Percentiles rank a stretch among this genome's conserved stretches.
Evolutionary conservation across 2,888 invertebrate species (phyloP).

Genomic region (Rhyacophila evoluta): DNA sequence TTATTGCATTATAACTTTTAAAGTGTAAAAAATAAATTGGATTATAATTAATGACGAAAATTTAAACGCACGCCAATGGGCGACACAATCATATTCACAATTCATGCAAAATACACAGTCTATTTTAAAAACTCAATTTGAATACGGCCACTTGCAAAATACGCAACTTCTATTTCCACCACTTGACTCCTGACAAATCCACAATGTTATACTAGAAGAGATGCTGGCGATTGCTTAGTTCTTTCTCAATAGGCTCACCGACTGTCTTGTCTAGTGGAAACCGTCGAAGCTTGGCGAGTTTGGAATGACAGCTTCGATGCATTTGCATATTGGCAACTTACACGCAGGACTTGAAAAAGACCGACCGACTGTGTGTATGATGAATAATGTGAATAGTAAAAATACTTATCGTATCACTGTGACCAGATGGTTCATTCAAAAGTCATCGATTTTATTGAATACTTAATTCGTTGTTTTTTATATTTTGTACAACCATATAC

Average conservation of each 20-base stretch:
- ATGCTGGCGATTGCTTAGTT: neutral
- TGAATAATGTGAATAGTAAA: neutral
- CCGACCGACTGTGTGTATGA: neutral
- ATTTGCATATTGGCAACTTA: neutral
- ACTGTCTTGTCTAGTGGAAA: conserved; percentile 27
- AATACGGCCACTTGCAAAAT: neutral
- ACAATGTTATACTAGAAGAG: neutral
- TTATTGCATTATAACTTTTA: too few relatives aligned
- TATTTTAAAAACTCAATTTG: conserved; percentile 37
- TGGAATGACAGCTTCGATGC: neutral
- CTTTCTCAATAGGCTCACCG: neutral
- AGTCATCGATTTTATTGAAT: neutral
- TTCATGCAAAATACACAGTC: neutral
- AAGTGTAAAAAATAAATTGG: too few relatives aligned
- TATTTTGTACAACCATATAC: too few relatives aligned
- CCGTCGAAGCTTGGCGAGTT: neutral
- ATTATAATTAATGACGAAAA: too few relatives aligned
- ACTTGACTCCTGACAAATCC: conserved; percentile 7
- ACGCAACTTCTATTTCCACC: neutral
- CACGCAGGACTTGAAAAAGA: neutral
- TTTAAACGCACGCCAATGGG: neutral
- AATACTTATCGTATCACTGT: too few relatives aligned
- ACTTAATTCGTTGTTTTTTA: too few relatives aligned
- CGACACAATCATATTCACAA: neutral
- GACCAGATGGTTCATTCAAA: neutral